Evolutionary conservation across 1,140 invertebrate species (phyloP).

Genomic region (Prorops nasuta): DNA sequence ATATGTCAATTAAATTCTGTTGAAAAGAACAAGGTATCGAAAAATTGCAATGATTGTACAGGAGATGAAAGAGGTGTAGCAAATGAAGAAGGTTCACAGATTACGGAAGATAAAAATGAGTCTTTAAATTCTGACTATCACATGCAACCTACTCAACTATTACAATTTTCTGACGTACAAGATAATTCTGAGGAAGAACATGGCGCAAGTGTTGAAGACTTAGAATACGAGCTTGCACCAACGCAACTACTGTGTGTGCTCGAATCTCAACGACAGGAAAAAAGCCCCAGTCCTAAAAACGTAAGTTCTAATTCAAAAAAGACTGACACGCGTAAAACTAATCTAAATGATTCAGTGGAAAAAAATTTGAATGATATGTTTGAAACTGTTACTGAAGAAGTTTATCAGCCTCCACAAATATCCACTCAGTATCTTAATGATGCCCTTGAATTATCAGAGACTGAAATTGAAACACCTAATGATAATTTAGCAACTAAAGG

Average conservation of each 20-base stretch:
- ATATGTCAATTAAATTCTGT: neutral
- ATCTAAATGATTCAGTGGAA: conserved; percentile 32
- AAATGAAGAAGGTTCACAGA: neutral
- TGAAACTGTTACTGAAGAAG: conserved; percentile 9
- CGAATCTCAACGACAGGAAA: no score
- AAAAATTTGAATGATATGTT: conserved; percentile 36
- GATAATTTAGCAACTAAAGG: neutral
- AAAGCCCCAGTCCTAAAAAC: neutral
- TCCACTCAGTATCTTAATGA: conserved; percentile 33
- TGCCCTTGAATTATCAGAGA: conserved; percentile 26
- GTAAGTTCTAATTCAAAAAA: neutral
- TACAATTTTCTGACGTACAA: neutral
- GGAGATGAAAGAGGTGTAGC: no score
- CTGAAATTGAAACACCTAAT: no score
- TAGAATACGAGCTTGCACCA: conserved; percentile 18
- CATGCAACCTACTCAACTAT: conserved; percentile 12
- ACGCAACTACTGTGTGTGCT: conserved; percentile 15
- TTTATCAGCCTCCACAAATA: conserved; percentile 16
- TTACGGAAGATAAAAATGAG: conserved; percentile 8
- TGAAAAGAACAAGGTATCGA: no score
- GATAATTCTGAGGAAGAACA: no score
- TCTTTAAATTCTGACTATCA: no score
- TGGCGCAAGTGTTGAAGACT: neutral
- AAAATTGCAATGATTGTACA: no score
- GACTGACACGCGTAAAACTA: no score